Evolutionary conservation across 35 echinoderm and acorn worm species (phyloP), one percentile per base, ranked within the genome.

Genomic region (Acanthaster planci): DNA sequence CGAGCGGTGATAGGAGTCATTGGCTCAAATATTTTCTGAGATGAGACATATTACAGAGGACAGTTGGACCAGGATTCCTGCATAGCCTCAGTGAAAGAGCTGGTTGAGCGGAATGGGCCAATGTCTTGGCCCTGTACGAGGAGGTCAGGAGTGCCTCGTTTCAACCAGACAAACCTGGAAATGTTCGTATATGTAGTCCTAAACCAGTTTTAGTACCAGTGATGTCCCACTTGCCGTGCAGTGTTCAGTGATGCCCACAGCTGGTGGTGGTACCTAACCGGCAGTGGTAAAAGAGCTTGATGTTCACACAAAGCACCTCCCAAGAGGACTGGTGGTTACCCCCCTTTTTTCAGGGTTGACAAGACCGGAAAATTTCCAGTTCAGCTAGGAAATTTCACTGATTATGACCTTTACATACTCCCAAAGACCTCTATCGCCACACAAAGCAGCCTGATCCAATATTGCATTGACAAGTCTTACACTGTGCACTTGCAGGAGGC

Each of bases 61-160:
- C 21, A 22, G 7, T 5, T 37, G 77, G 39, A 26, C 32, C 36
- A 4, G 39, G 22, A 79, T 79, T 10, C 39, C 4, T 3, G 12
- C 10, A 15, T 18, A 10, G 16, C 10, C 15, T 15, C 9, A 32
- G 75, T 16, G 82, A 77, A 17, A 21, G 36, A 15, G 55, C 38
- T 17, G 38, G 27, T 27, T 19, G 39, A 29, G 64, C 59, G 9
- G 36, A 87, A 60, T 81, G 47, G 82, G 57, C 38, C 18, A 67
- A 88, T 82, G 84, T 82, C 2, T 90, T 90, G 78, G 88, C 88
- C 2, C 50, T 94, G 1, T 94, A 90, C 56, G 77, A 90, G n/a
- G 77, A 76, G 1, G 55, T 58, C 8, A 7, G 14, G 12, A 53
- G 77, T 7, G 0, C 39, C 16, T 35, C 21, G 51, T 36, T 9